These are phyloP conservation scores for Antennarius maculatus DNA, from an alignment of 2,797 vertebrate genomes.

Conservation along the genomic window DNA sequence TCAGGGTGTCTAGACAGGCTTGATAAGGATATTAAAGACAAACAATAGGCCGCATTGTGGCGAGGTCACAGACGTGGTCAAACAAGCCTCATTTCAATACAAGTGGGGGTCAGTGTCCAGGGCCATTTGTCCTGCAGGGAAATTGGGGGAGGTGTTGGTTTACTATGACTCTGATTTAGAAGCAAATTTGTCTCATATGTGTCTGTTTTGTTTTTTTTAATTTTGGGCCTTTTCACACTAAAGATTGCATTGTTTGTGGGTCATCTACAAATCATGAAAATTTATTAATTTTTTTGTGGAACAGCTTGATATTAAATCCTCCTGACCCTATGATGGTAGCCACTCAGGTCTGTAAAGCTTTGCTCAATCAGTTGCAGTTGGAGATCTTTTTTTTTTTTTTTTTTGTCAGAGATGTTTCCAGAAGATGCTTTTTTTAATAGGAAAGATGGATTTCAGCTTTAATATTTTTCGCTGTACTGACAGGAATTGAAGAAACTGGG, in stretches of 20 bases:
- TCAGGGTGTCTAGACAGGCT: constrained; percentile 90
- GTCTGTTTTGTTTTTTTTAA: constrained; percentile 32
- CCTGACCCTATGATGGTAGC: neutral
- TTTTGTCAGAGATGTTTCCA: no score
- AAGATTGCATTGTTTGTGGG: neutral
- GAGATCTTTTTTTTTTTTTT: neutral
- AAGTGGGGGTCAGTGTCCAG: constrained; percentile 72
- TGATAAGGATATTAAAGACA: constrained; percentile 90
- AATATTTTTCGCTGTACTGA: neutral
- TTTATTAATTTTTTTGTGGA: neutral
- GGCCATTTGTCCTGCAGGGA: constrained; percentile 55
- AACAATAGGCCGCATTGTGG: constrained; percentile 86
- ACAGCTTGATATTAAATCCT: neutral
- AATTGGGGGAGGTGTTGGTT: constrained; percentile 52
- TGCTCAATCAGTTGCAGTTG: neutral
- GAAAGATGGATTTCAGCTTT: no score
- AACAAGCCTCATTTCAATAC: constrained; percentile 57
- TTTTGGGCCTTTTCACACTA: constrained; percentile 4
- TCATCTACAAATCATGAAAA: neutral
- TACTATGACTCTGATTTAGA: constrained; percentile 35
- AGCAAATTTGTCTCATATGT: constrained; percentile 48
- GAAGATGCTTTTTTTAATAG: no score
- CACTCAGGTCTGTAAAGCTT: neutral
- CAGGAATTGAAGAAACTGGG: constrained; percentile 95
- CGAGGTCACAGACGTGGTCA: constrained; percentile 84